These are phyloP conservation scores for Busarellus nigricollis DNA, from an alignment of 2,797 vertebrate genomes.

Conservation along the genomic window DNA sequence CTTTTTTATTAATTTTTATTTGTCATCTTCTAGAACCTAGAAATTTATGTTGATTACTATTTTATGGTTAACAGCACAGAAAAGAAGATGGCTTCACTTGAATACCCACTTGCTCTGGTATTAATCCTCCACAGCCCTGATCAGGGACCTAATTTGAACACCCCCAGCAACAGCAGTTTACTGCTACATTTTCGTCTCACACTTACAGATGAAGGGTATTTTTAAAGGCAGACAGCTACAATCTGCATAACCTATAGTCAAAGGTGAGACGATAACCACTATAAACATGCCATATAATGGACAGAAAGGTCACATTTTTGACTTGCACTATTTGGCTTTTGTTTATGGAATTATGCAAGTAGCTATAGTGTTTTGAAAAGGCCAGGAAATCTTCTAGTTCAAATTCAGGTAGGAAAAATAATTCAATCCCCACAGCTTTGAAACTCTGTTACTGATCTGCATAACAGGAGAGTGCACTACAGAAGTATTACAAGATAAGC, in stretches of 20 bases:
- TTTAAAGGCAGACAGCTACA: not conserved
- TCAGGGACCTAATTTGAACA: not conserved
- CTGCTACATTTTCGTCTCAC: not conserved
- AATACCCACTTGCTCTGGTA: not conserved
- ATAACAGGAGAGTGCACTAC: not conserved
- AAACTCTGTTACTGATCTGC: not conserved
- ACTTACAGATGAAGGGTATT: not conserved
- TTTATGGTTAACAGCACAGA: not conserved
- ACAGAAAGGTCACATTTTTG: not conserved
- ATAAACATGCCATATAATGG: fast-evolving
- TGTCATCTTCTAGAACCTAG: not conserved
- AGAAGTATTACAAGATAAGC: not conserved
- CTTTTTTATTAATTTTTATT: not conserved
- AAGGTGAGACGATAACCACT: not conserved
- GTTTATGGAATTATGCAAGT: not conserved
- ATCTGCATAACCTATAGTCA: not conserved
- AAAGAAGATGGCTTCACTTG: not conserved
- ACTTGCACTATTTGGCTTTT: not conserved
- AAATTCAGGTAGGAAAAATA: not conserved
- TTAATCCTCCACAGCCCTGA: not conserved
- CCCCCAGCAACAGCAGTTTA: not conserved
- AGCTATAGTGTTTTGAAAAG: not conserved
- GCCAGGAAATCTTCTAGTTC: not conserved
- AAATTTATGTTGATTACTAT: not conserved
- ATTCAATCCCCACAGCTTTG: not conserved